Percentiles rank a stretch among this genome's conserved stretches.
phyloP scores from a whole-genome alignment of 2,797 vertebrate species.

The Argyrosomus regius region DNA sequence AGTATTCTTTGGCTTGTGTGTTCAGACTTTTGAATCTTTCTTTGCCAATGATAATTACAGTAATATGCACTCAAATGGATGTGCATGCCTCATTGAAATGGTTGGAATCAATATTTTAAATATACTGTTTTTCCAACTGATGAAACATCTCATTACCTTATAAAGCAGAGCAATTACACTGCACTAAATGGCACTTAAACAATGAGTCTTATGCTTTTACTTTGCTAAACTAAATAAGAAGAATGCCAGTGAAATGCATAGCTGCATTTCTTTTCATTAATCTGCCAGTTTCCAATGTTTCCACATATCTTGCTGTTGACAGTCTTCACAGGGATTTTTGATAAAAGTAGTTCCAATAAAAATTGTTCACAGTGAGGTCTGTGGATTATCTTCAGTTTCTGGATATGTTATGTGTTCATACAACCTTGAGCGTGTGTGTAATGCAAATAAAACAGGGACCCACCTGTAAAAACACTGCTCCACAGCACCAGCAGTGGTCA shows the following conservation, averaged over 20 bases:
- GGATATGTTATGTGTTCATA: too few relatives aligned
- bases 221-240: slow-evolving; percentile 27
- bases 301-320: neutral
- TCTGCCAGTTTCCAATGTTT: neutral
- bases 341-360: neutral
- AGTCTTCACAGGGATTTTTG: neutral
- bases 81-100: slow-evolving; percentile 42
- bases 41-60: slow-evolving; percentile 52
- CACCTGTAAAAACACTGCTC: neutral
- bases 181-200: slow-evolving; percentile 34
- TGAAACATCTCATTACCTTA: slow-evolving; percentile 52
- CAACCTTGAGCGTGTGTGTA: fast-evolving
- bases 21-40: slow-evolving; percentile 8
- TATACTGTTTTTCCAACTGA: slow-evolving; percentile 49
- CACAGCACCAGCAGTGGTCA: neutral
- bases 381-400: neutral
- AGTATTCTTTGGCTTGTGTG: neutral
- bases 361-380: neutral
- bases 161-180: slow-evolving; percentile 32
- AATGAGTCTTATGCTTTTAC: slow-evolving; percentile 2
- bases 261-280: slow-evolving; percentile 6
- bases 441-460: neutral
- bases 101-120: slow-evolving; percentile 62
- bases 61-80: slow-evolving; percentile 43
- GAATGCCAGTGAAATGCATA: slow-evolving; percentile 2